A percentile compares a stretch with the other conserved stretches of the same genome.
Conservation (phyloP, 2,888 invertebrate genomes). For the Cephus pygmeus region DNA sequence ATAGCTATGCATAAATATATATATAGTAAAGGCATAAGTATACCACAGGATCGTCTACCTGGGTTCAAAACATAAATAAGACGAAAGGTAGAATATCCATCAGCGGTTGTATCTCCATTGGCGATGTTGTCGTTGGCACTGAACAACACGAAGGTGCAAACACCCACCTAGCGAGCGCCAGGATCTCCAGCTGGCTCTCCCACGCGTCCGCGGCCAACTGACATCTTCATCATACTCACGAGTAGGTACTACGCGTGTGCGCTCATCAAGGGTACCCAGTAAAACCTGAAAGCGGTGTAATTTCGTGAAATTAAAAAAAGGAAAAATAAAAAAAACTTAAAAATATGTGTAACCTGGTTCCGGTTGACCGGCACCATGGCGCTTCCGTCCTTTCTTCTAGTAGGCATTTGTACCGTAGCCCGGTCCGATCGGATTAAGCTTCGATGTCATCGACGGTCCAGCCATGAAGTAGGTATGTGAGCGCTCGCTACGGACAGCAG, state of each 20-base stretch:
- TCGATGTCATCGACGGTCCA: conserved; percentile 39
- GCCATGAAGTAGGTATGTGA: conserved; percentile 37
- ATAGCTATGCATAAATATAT: neutral
- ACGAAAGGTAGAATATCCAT: neutral
- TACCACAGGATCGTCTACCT: neutral
- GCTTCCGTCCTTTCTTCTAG: neutral
- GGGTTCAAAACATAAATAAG: neutral
- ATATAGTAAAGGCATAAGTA: neutral
- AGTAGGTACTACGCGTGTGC: conserved; percentile 13
- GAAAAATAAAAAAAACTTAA: neutral
- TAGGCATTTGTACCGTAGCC: neutral
- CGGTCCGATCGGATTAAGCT: conserved; percentile 33
- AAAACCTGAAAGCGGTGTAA: neutral
- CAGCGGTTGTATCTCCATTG: neutral
- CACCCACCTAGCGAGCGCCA: conserved; percentile 47
- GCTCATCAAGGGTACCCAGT: neutral
- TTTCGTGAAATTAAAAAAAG: neutral
- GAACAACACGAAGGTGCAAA: conserved; percentile 44
- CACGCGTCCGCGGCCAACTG: conserved; percentile 52
- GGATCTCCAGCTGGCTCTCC: conserved; percentile 55
- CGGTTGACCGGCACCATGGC: neutral
- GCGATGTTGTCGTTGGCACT: neutral
- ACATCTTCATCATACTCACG: conserved; percentile 58
- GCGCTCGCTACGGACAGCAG: conserved; percentile 38
- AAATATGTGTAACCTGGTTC: neutral